These are phyloP conservation scores for Caradrina kadenii DNA, from an alignment of 2,888 invertebrate genomes.

Conservation along the genomic window DNA sequence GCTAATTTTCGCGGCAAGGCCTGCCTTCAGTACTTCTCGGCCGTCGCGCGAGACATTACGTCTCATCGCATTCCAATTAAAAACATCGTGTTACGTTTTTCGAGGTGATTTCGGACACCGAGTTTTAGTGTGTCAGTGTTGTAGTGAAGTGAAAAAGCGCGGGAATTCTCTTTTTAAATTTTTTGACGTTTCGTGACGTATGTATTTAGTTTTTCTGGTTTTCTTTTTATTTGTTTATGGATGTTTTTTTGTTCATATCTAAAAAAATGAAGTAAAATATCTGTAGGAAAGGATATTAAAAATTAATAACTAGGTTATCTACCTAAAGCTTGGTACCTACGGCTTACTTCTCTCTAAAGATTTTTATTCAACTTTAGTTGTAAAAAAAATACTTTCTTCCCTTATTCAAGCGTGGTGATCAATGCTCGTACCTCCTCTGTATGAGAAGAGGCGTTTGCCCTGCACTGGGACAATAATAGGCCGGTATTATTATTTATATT, in stretches of 20 bases:
- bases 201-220: not conserved
- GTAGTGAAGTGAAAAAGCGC: constrained; percentile 27
- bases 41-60: constrained; percentile 36
- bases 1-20: constrained; percentile 69
- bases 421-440: not conserved
- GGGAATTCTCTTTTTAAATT: constrained; percentile 12
- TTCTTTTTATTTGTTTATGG: constrained; percentile 11
- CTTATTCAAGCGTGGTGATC: not conserved
- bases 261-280: not conserved
- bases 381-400: not conserved
- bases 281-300: too few species aligned
- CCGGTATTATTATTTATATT: too few species aligned
- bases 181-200: constrained; percentile 9
- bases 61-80: constrained; percentile 24
- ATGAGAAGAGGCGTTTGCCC: too few species aligned
- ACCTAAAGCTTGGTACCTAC: too few species aligned
- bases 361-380: too few species aligned
- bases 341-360: too few species aligned
- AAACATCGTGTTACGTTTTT: constrained; percentile 26
- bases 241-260: not conserved
- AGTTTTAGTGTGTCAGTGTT: constrained; percentile 13
- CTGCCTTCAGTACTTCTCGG: constrained; percentile 66
- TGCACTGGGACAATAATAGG: too few species aligned
- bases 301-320: too few species aligned
- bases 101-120: constrained; percentile 14